A percentile compares a stretch with the other conserved stretches of the same genome.
Conservation (phyloP, 2,888 invertebrate species). For the Eurois occulta region DNA sequence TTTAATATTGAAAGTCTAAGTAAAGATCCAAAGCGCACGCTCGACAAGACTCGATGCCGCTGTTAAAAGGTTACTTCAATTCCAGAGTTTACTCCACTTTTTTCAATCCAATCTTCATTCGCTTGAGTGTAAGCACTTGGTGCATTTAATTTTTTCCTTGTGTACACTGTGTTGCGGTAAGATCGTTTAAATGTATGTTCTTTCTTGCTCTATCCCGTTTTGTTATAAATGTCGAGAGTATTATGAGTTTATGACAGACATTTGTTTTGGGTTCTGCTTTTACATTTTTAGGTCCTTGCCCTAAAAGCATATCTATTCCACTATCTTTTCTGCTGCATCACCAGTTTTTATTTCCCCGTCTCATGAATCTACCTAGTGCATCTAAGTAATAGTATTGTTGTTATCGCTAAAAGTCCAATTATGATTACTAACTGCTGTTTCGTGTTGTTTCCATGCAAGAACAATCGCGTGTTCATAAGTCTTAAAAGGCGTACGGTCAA, state of each 20-base stretch:
- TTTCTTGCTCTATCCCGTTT: constrained; percentile 17
- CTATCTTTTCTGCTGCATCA: background rate
- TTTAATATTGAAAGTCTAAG: constrained; percentile 50
- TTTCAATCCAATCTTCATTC: constrained; percentile 66
- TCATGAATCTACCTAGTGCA: constrained; percentile 31
- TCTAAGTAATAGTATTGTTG: constrained; percentile 36
- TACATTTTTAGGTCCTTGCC: background rate
- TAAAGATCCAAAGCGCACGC: constrained; percentile 51
- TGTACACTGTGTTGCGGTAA: constrained; percentile 19
- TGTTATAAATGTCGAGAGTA: background rate
- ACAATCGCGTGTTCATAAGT: constrained; percentile 52
- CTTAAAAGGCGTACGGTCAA: constrained; percentile 55
- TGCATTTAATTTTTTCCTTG: constrained; percentile 51
- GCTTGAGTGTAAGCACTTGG: constrained; percentile 55
- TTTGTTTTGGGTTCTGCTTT: background rate
- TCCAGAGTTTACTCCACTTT: constrained; percentile 40
- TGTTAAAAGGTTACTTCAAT: constrained; percentile 52
- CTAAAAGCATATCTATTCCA: background rate
- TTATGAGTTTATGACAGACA: too few relatives aligned
- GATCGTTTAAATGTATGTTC: constrained; percentile 23
- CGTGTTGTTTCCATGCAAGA: constrained; percentile 56
- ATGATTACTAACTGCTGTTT: constrained; percentile 51
- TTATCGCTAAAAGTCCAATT: constrained; percentile 50
- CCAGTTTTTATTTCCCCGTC: constrained; percentile 16
- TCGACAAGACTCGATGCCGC: constrained; percentile 47